phyloP scores from a whole-genome alignment of 1,140 invertebrate genomes.

The Agrilus planipennis region DNA sequence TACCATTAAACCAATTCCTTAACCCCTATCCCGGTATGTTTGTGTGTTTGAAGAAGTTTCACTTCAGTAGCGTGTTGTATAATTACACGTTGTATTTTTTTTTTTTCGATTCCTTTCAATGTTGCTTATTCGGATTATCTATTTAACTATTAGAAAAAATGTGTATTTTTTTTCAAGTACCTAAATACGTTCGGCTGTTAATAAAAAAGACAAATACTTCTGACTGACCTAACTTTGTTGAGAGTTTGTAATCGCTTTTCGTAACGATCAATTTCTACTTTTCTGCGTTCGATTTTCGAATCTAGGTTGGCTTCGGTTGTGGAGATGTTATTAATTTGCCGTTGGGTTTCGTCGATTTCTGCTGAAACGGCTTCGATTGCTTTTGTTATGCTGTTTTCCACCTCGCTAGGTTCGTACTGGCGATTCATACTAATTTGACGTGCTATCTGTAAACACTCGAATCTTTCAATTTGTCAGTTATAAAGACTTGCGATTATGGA shows the following conservation, averaged over 20 bases:
- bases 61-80: too few relatives aligned
- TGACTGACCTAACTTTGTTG: slow-evolving; percentile 72
- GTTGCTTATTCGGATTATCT: too few relatives aligned
- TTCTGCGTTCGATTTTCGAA: slow-evolving; percentile 53
- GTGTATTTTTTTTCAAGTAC: neutral
- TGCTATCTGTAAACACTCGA: slow-evolving; percentile 34
- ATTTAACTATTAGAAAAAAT: too few relatives aligned
- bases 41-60: too few relatives aligned
- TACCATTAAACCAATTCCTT: too few relatives aligned
- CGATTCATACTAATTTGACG: slow-evolving; percentile 41
- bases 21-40: too few relatives aligned
- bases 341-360: slow-evolving; percentile 59
- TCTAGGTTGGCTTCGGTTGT: slow-evolving; percentile 78
- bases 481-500: too few relatives aligned
- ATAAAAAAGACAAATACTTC: neutral
- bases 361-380: slow-evolving; percentile 53
- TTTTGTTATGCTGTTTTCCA: slow-evolving; percentile 61
- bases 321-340: slow-evolving; percentile 72
- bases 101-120: too few relatives aligned
- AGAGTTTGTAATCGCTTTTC: slow-evolving; percentile 57
- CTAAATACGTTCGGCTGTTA: neutral
- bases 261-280: neutral
- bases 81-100: too few relatives aligned
- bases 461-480: too few relatives aligned
- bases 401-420: slow-evolving; percentile 71